These are phyloP conservation scores for Drosophila aldrichi DNA, from an alignment of 2,888 invertebrate genomes.

Conservation along the genomic window DNA sequence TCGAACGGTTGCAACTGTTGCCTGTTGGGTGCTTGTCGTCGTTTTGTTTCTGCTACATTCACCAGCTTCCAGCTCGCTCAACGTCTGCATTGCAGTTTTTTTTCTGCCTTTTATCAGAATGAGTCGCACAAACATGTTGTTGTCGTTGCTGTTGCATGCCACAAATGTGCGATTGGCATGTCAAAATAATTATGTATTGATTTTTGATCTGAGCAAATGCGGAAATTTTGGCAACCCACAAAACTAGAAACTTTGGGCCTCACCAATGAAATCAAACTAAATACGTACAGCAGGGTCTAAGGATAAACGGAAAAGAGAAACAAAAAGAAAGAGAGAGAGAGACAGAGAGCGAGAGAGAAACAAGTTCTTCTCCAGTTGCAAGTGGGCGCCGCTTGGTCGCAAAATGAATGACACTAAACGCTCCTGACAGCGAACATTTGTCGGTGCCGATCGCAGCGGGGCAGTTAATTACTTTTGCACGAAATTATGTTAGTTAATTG, in stretches of 20 bases:
- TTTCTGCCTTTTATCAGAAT: constrained; percentile 68
- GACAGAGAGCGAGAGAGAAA: constrained; percentile 29
- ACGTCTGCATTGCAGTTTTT: constrained; percentile 48
- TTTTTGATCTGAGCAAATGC: constrained; percentile 72
- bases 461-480: constrained; percentile 81
- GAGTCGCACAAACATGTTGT: constrained; percentile 76
- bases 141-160: constrained; percentile 68
- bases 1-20: constrained; percentile 77
- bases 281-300: constrained; percentile 14
- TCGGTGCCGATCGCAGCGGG: constrained; percentile 65
- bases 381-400: constrained; percentile 67
- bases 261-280: constrained; percentile 22
- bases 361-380: constrained; percentile 53
- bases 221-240: constrained; percentile 46
- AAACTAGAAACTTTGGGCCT: constrained; percentile 2
- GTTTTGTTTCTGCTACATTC: constrained; percentile 71
- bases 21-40: constrained; percentile 74
- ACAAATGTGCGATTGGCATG: constrained; percentile 82
- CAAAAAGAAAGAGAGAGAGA: not conserved
- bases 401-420: constrained; percentile 78
- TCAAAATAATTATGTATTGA: constrained; percentile 82
- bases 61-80: constrained; percentile 51
- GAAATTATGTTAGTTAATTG: constrained; percentile 76
- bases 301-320: constrained; percentile 15
- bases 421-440: constrained; percentile 79